Evolutionary conservation across 2,113 vertebrate genomes (phyloP), one percentile per base, ranked within the genome.

Genomic region (Columbina picui): DNA sequence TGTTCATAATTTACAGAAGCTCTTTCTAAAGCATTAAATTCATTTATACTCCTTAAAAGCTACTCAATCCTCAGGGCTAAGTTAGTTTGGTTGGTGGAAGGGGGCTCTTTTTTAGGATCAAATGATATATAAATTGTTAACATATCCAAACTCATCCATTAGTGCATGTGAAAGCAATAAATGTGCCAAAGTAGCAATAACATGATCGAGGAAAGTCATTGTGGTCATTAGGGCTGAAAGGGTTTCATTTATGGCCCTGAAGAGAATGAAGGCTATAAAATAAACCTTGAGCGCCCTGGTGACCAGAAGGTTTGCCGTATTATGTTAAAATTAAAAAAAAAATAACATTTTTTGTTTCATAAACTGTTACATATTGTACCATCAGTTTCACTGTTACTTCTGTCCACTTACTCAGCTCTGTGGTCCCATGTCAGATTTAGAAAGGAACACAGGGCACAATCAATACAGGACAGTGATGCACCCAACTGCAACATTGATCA

Each of bases 1-100:
- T 99, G 99, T 99, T 98, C 98, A 98, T 99, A 99, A 99, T 99
- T 99, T 99, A 99, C 98, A 98, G 98, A 99, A 99, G 98, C 99
- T 99, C 98, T 99, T 99, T 99, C 99, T 99, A 99, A 99, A 99
- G 98, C 99, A 99, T 99, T 99, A 99, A 99, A 99, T 99, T 99
- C 99, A 99, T 99, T 98, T 98, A 99, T 99, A 99, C 99, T 99
- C 98, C 99, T 99, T 99, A 99, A 99, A 99, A 99, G 99, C 99
- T 99, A 99, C 99, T 99, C 99, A 99, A 99, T 99, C 99, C 98
- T 98, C 96, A 96, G 93, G 97, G 98, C 98, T 98, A 98, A 99
- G 98, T 99, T 99, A 98, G 98, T 99, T 99, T 97, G 68, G 97
- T 96, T 95, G 89, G 92, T 93, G 80, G 88, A 89, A 94, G 94